Conservation (phyloP, 2,888 invertebrate species). For the Lepidochrysops patricia region DNA sequence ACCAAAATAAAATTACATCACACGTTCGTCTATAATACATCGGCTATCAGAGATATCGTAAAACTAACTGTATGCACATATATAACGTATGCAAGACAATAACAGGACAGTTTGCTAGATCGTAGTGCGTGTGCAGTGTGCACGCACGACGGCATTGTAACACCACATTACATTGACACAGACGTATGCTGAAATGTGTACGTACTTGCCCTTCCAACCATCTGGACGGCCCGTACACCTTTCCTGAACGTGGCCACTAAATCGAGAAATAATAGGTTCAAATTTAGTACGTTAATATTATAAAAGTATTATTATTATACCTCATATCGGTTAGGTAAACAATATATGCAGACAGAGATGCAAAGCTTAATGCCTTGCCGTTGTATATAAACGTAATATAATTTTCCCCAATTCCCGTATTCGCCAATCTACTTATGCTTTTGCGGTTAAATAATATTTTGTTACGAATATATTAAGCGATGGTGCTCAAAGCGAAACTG, state of each 20-base stretch:
- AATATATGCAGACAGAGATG: slow-evolving; percentile 55
- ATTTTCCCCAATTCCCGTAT: slow-evolving; percentile 14
- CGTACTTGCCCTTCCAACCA: slow-evolving; percentile 99
- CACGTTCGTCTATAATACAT: slow-evolving; percentile 59
- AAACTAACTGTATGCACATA: slow-evolving; percentile 73
- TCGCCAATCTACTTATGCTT: slow-evolving; percentile 35
- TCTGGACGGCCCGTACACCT: slow-evolving; percentile 99
- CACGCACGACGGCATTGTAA: slow-evolving; percentile 39
- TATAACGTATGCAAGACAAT: slow-evolving; percentile 68
- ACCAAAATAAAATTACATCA: slow-evolving; percentile 67
- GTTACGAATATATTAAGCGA: slow-evolving; percentile 13
- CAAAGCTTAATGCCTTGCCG: slow-evolving; percentile 37
- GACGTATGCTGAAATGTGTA: slow-evolving; percentile 68
- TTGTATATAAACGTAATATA: slow-evolving; percentile 21
- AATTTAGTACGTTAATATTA: slow-evolving; percentile 38
- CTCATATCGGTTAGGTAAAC: slow-evolving; percentile 34
- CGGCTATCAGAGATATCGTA: slow-evolving; percentile 67
- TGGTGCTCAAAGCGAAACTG: slow-evolving; percentile 25
- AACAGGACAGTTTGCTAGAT: slow-evolving; percentile 68
- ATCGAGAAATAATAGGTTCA: slow-evolving; percentile 65
- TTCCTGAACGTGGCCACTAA: slow-evolving; percentile 99
- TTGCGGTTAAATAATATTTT: slow-evolving; percentile 10
- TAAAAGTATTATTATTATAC: too few species aligned
- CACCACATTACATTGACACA: slow-evolving; percentile 69
- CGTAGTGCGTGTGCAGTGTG: slow-evolving; percentile 36